Evolutionary conservation across 2,113 vertebrate genomes (phyloP).

Genomic region (Dipodomys spectabilis): DNA sequence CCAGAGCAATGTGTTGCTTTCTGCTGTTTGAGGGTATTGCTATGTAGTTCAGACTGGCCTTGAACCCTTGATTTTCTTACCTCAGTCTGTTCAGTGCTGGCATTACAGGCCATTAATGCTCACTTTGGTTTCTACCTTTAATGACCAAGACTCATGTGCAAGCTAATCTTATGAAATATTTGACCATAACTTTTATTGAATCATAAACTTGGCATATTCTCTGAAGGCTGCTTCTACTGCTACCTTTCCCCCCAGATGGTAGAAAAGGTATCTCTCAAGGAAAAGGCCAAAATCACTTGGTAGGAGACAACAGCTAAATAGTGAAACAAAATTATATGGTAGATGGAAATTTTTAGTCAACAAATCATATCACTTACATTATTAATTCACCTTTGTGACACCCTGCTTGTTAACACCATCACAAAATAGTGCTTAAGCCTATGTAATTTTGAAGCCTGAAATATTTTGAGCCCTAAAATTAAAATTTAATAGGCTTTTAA

Average conservation of each 20-base stretch:
- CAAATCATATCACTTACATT: neutral
- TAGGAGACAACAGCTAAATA: slow-evolving; percentile 41
- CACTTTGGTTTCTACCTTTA: slow-evolving; percentile 1
- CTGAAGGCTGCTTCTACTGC: neutral
- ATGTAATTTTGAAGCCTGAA: slow-evolving; percentile 41
- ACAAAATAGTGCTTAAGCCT: neutral
- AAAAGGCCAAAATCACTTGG: neutral
- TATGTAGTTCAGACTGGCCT: no score
- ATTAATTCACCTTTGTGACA: neutral
- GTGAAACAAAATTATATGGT: slow-evolving; percentile 37
- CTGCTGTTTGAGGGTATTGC: neutral
- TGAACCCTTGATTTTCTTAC: no score
- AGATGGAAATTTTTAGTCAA: slow-evolving; percentile 15
- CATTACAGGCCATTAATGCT: no score
- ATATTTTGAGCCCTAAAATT: slow-evolving; percentile 53
- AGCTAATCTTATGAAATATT: neutral
- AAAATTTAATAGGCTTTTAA: slow-evolving; percentile 53
- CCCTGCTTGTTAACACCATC: neutral
- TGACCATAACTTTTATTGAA: neutral
- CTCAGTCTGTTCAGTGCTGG: no score
- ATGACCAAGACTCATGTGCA: neutral
- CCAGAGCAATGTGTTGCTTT: slow-evolving; percentile 36
- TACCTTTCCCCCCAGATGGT: neutral
- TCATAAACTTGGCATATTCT: neutral
- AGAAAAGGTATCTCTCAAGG: neutral